Base-by-base conservation (phyloP, 1,140 invertebrate species). In the Bursaphelenchus mucronatus region DNA sequence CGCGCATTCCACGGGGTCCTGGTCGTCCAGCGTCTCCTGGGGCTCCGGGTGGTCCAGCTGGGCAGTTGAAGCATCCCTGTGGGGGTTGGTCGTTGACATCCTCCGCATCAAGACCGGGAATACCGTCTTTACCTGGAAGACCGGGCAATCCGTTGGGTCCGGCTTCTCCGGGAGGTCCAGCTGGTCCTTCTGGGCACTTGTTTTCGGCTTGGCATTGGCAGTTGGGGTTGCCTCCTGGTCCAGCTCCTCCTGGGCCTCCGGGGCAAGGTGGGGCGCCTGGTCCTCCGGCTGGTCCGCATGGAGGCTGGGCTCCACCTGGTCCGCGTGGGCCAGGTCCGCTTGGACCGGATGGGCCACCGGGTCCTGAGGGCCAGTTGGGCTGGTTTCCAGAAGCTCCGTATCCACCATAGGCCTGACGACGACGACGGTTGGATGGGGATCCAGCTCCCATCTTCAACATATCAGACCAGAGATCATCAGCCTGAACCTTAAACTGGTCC, bases 361-460 rank as follows among this genome's bases (percentile, higher is more conserved):
- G 66, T n/a, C 49, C 49, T 50, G 49, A 50, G 15, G 49, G 49
- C 15, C 15, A 17, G 15, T 1, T 50, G 19, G 49, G 49, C 49
- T 63, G 13, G 11, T n/a, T 13, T 61, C 61, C 61, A 17, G 55
- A 63, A n/a, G 61, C 61, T n/a, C 61, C 61, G 61, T 63, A 63
- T 13, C 61, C 61, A 30, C 73, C 73, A 40, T 67, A 68, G 39
- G 71, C 54, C 49, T 75, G 74, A 67, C 73, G 74, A 0, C 70
- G 63, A 10, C 73, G 54, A 69, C 73, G 73, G 30, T 71, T 71
- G 54, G 55, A 66, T 8, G 69, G 66, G 0, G 69, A 51, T 49
- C 56, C 70, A 30, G 69, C 69, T 15, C 66, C 74, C 40, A 76
- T 63, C 44, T 70, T 70, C 11, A 76, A 21, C 74, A 75, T 76